Evolutionary conservation across 2,113 vertebrate genomes (phyloP), one percentile per base, ranked within the genome.

Genomic region (Pollachius pollachius): DNA sequence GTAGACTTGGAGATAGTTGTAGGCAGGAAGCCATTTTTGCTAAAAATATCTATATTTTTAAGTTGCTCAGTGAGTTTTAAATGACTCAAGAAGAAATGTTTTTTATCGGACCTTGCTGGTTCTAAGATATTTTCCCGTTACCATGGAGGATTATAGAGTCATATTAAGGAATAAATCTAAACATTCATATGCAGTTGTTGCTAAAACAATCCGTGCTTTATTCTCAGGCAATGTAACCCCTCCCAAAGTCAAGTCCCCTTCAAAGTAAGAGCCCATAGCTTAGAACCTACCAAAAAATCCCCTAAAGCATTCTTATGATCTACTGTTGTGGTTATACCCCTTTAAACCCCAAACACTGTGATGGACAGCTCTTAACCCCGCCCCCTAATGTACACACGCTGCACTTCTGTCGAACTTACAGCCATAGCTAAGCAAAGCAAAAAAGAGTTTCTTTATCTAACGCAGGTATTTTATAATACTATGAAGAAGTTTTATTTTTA

Each of bases 401-500:
- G 80, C 82, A 80, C 71, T 74, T 73, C 61, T 76, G 8, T 48
- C 41, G 25, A 62, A 75, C 72, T 73, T 66, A 68, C 66, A 70
- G 77, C n/a, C 54, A 70, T 74, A 48, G 79, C 75, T 72, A 74
- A 72, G 65, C 71, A 77, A 73, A 78, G 69, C 68, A 67, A 52
- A 41, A 19, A 30, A 80, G 5, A 48, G 2, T 89, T 74, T 84
- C 87, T 82, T 89, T 82, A 64, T 84, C 69, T 84, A 73, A 84
- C 58, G 72, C 76, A 75, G 59, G 15, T 27, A 61, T 27, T 63
- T 73, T 66, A 62, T 80, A 73, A 71, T 73, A 74, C 72, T 75
- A 81, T 77, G 72, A 76, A 68, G 70, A 74, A 65, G 68, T 79
- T 84, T 85, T 80, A 82, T 83, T 85, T 89, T 91, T 88, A 81